Percentiles rank a stretch among this genome's conserved stretches.
Evolutionary conservation across 2,113 vertebrate species (phyloP).

Genomic region (Peromyscus polionotus): DNA sequence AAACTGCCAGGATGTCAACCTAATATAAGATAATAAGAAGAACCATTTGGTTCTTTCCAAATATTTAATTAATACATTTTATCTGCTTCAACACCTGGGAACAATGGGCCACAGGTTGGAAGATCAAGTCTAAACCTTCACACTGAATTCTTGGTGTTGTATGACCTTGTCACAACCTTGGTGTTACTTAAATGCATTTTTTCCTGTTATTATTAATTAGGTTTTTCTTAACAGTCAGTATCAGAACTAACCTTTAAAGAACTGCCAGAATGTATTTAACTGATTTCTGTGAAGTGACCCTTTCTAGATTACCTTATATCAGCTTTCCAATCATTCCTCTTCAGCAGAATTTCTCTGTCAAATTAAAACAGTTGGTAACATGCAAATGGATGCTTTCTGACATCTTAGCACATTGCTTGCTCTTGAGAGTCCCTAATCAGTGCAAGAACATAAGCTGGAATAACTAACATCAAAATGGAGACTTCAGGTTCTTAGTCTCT

Average conservation of each 20-base stretch:
- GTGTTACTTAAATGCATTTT: constrained; percentile 70
- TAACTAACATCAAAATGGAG: background rate
- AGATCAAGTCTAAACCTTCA: constrained; percentile 65
- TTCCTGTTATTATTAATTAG: constrained; percentile 73
- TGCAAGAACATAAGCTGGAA: background rate
- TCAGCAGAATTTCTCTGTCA: constrained; percentile 16
- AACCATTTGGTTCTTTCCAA: constrained; percentile 69
- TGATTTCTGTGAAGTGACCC: constrained; percentile 50
- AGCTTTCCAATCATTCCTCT: background rate
- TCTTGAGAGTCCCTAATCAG: background rate
- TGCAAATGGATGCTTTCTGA: background rate
- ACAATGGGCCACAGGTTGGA: constrained; percentile 74
- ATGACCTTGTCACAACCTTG: constrained; percentile 75
- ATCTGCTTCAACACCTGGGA: constrained; percentile 77
- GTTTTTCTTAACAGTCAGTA: constrained; percentile 68
- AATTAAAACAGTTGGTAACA: background rate
- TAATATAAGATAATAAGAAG: constrained; percentile 71
- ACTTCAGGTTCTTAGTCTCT: background rate
- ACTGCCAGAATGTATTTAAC: constrained; percentile 57
- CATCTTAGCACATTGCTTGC: background rate
- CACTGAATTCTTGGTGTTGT: constrained; percentile 47
- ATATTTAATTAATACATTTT: constrained; percentile 80
- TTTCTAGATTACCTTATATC: background rate
- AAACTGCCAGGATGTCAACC: constrained; percentile 72
- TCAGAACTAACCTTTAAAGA: constrained; percentile 76